phyloP scores from a whole-genome alignment of 2,888 invertebrate species.

The Nezara viridula region DNA sequence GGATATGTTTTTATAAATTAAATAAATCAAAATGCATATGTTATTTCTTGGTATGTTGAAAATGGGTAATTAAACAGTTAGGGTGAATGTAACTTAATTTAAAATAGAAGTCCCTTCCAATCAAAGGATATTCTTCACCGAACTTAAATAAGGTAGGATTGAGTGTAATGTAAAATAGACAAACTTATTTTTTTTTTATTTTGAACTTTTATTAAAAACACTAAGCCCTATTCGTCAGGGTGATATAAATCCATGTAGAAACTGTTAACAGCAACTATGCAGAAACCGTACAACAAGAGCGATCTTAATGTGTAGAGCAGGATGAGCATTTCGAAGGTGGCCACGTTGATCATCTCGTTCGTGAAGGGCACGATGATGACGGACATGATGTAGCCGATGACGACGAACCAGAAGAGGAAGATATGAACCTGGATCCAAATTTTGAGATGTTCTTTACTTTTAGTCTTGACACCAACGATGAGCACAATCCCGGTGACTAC shows the following conservation, averaged over 20 bases:
- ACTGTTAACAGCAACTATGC: slow-evolving; percentile 32
- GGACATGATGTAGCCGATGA: slow-evolving; percentile 12
- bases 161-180: no score
- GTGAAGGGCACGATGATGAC: slow-evolving; percentile 6
- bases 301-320: slow-evolving; percentile 17
- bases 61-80: no score
- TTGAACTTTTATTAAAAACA: not conserved
- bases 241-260: not conserved
- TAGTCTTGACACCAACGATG: not conserved
- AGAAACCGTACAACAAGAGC: not conserved
- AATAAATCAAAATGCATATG: no score
- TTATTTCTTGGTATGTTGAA: no score
- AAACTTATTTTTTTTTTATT: no score
- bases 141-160: not conserved
- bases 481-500: not conserved
- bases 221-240: no score
- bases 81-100: not conserved
- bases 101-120: not conserved
- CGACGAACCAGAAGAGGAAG: slow-evolving; percentile 29
- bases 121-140: not conserved
- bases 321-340: slow-evolving; percentile 39
- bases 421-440: slow-evolving; percentile 26
- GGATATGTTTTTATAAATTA: no score
- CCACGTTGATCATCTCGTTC: slow-evolving; percentile 14
- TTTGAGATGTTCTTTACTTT: not conserved